These are phyloP conservation scores for Dolichotis patagonum DNA, from an alignment of 2,113 vertebrate genomes.

Conservation along the genomic window DNA sequence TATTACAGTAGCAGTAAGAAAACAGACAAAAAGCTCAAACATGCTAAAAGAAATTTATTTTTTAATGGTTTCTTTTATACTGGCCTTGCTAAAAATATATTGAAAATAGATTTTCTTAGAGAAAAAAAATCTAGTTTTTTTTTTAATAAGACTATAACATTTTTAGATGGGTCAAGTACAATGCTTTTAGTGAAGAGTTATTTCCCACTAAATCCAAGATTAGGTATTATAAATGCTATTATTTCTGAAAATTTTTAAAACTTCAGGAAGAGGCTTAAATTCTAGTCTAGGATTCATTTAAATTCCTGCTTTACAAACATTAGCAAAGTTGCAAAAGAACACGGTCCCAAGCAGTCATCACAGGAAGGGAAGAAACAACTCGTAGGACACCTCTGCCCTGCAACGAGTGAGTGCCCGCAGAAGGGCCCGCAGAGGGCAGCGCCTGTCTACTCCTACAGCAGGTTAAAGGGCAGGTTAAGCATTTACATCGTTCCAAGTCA, in stretches of 20 bases:
- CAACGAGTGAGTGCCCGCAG: background rate
- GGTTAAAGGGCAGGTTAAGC: background rate
- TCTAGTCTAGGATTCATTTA: slow-evolving; percentile 40
- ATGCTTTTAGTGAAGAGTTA: slow-evolving; percentile 57
- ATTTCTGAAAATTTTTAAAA: slow-evolving; percentile 30
- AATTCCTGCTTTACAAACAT: slow-evolving; percentile 36
- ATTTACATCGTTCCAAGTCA: slow-evolving; percentile 20
- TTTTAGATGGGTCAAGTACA: slow-evolving; percentile 64
- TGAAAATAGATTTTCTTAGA: slow-evolving; percentile 62
- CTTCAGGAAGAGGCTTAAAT: slow-evolving; percentile 20
- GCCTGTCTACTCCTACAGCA: background rate
- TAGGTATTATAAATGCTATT: slow-evolving; percentile 47
- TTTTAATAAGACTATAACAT: slow-evolving; percentile 36
- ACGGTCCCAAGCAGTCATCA: background rate
- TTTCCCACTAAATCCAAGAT: background rate
- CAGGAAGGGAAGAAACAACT: slow-evolving; percentile 52
- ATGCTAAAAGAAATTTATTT: slow-evolving; percentile 69
- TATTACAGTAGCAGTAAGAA: background rate
- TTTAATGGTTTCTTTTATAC: slow-evolving; percentile 49
- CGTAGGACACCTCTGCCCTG: background rate
- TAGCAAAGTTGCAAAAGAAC: background rate
- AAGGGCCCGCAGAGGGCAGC: too few species aligned
- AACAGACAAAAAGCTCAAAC: background rate
- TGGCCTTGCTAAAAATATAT: slow-evolving; percentile 58
- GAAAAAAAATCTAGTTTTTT: slow-evolving; percentile 15